Percentiles rank a stretch among this genome's conserved stretches.
Evolutionary conservation across 2,888 invertebrate genomes (phyloP).

Genomic region (Ypsolopha sequella): DNA sequence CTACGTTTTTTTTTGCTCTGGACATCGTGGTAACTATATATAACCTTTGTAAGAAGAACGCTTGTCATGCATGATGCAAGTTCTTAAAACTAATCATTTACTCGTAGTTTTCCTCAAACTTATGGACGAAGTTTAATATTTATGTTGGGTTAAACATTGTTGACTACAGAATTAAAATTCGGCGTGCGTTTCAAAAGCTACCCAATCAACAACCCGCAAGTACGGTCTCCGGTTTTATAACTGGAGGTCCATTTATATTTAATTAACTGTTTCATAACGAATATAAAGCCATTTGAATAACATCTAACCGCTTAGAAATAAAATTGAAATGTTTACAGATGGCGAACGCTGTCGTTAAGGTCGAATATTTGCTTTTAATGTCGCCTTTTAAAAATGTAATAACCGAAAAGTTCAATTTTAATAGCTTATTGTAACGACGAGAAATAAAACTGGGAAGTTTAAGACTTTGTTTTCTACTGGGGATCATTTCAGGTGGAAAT

Average conservation of each 20-base stretch:
- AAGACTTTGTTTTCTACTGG: too few species aligned
- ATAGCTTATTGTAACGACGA: background rate
- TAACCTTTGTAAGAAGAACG: too few species aligned
- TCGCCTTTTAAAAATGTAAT: background rate
- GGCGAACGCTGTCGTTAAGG: background rate
- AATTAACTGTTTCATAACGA: background rate
- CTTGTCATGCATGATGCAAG: too few species aligned
- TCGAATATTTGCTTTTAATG: background rate
- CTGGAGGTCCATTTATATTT: background rate
- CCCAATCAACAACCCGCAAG: background rate
- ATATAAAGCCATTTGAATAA: conserved; percentile 1
- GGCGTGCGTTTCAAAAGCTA: background rate
- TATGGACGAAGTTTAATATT: too few species aligned
- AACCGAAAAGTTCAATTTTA: background rate
- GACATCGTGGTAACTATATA: too few species aligned
- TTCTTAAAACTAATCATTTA: too few species aligned
- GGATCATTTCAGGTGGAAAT: too few species aligned
- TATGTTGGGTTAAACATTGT: background rate
- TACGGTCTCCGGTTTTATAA: background rate
- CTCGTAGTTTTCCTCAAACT: background rate
- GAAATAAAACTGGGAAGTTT: background rate
- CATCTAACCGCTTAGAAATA: background rate
- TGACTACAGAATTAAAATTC: conserved; percentile 4
- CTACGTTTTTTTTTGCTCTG: too few species aligned
- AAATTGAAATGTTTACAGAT: conserved; percentile 1